Evolutionary conservation across 1,140 invertebrate genomes (phyloP).

Genomic region (Riptortus pedestris): DNA sequence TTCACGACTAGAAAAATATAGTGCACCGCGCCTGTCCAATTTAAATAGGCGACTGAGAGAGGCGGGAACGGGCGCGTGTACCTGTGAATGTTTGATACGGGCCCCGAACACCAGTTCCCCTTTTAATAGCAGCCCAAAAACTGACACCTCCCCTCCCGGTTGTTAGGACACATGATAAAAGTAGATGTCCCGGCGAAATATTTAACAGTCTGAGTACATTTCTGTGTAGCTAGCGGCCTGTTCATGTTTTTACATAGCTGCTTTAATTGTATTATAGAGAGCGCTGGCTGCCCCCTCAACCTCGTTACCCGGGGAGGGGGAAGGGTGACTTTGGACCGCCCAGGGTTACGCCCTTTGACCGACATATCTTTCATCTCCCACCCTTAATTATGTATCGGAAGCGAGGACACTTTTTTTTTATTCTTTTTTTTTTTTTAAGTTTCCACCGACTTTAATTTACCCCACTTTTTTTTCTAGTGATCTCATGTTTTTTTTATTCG

Average conservation of each 20-base stretch:
- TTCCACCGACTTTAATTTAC: too few species aligned
- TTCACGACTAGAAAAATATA: conserved; percentile 19
- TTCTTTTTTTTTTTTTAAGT: too few species aligned
- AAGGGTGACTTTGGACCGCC: too few species aligned
- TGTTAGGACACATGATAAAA: conserved; percentile 18
- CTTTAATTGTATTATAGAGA: conserved; percentile 20
- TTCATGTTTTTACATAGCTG: conserved; percentile 22
- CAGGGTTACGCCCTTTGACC: conserved; percentile 8
- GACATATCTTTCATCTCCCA: conserved; percentile 6
- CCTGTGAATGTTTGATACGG: conserved; percentile 7
- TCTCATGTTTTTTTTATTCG: too few species aligned
- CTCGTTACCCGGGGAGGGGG: too few species aligned
- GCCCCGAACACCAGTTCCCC: not conserved
- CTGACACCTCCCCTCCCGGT: not conserved
- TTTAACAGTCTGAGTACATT: conserved; percentile 20
- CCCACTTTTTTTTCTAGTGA: too few species aligned
- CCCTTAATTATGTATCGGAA: not conserved
- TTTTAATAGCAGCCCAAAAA: conserved; percentile 20
- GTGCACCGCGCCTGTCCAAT: not conserved
- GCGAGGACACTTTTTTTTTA: too few species aligned
- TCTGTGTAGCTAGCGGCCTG: conserved; percentile 6
- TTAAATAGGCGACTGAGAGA: not conserved
- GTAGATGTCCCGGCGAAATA: conserved; percentile 17
- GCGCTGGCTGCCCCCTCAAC: not conserved
- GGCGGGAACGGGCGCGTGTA: not conserved